These are phyloP conservation scores for Drosophila arawakana DNA, from an alignment of 1,140 invertebrate genomes.

Conservation along the genomic window DNA sequence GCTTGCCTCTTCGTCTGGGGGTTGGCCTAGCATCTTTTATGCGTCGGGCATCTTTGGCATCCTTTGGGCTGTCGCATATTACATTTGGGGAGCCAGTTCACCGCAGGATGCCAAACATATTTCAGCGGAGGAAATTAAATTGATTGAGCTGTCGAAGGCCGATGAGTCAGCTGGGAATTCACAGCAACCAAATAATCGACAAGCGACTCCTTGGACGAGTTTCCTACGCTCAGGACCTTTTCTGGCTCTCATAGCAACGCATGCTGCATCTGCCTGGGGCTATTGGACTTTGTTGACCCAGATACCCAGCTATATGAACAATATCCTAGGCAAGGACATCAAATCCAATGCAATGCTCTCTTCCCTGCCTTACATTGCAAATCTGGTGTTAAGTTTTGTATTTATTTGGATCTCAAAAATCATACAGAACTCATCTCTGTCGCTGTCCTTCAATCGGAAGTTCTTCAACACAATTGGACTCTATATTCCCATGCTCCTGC, in stretches of 20 bases:
- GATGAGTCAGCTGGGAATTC: conserved; percentile 2
- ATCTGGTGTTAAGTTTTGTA: conserved; percentile 88
- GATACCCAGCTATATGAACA: conserved; percentile 94
- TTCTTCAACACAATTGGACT: conserved; percentile 87
- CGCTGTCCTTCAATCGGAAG: conserved; percentile 85
- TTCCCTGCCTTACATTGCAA: conserved; percentile 91
- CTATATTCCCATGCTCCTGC: conserved; percentile 86
- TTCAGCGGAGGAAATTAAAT: conserved; percentile 72
- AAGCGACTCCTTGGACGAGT: conserved; percentile 87
- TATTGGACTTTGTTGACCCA: conserved; percentile 96
- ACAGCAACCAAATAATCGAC: conserved; percentile 16
- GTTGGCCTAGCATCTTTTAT: conserved; percentile 93
- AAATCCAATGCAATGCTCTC: conserved; percentile 89
- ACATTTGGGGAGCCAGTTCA: conserved; percentile 87
- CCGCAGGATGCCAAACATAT: conserved; percentile 87
- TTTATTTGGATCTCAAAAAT: conserved; percentile 38
- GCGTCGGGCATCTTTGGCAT: conserved; percentile 87
- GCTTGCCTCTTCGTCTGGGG: conserved; percentile 86
- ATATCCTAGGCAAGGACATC: conserved; percentile 91
- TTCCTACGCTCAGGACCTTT: conserved; percentile 92
- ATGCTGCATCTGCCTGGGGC: conserved; percentile 92
- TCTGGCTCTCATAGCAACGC: conserved; percentile 87
- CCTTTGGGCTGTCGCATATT: conserved; percentile 85
- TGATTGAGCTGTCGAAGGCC: conserved; percentile 34
- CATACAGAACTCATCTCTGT: conserved; percentile 5